A percentile compares a stretch with the other conserved stretches of the same genome.
Conservation (phyloP, 2,113 vertebrate genomes). For the human region GRCh38 chr5:178185001-178185500, state of each 20-base stretch:
- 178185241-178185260: constrained; percentile 35
- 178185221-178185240: constrained; percentile 41
- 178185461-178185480: constrained; percentile 63
- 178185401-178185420: constrained; percentile 31
- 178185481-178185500: not conserved
- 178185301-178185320: constrained; percentile 5
- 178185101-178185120: constrained; percentile 53
- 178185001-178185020: not conserved
- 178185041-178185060: constrained; percentile 39
- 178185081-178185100: constrained; percentile 35
- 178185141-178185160: constrained; percentile 47
- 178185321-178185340: constrained; percentile 10
- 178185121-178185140: constrained; percentile 57
- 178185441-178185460: constrained; percentile 30
- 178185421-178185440: constrained; percentile 29
- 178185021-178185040: constrained; percentile 53
- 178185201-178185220: constrained; percentile 22
- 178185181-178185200: constrained; percentile 36
- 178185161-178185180: constrained; percentile 12
- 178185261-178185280: constrained; percentile 56
- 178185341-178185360: not conserved
- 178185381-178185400: constrained; percentile 71
- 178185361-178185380: constrained; percentile 20
- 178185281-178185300: constrained; percentile 10
- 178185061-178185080: constrained; percentile 47